Conservation (phyloP, 2,888 invertebrate species). For the Tetrapedia diversipes region DNA sequence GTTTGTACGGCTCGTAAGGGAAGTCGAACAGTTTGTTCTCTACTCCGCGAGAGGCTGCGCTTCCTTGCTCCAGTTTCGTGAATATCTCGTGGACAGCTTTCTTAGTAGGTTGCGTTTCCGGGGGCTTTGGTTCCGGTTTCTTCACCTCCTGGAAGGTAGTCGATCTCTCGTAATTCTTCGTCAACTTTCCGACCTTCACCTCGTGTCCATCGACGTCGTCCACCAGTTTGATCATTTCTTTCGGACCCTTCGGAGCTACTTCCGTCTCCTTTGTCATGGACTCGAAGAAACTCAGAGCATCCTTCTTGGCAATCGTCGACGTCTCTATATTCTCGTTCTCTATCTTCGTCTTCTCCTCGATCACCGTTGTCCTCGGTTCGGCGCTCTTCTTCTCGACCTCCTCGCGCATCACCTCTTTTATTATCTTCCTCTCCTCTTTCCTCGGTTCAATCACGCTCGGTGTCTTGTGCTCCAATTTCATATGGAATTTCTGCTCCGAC, state of each 20-base stretch:
- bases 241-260: slow-evolving; percentile 78
- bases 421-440: slow-evolving; percentile 55
- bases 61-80: slow-evolving; percentile 76
- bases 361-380: slow-evolving; percentile 47
- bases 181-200: slow-evolving; percentile 79
- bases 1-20: slow-evolving; percentile 79
- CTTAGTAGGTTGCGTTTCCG: slow-evolving; percentile 72
- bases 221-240: slow-evolving; percentile 80
- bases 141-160: slow-evolving; percentile 78
- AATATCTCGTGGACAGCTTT: slow-evolving; percentile 79
- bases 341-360: slow-evolving; percentile 67
- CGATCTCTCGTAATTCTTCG: slow-evolving; percentile 80
- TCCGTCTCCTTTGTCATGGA: slow-evolving; percentile 85
- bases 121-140: slow-evolving; percentile 67
- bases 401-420: slow-evolving; percentile 64
- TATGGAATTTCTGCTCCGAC: slow-evolving; percentile 81
- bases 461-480: slow-evolving; percentile 81
- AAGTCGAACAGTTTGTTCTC: slow-evolving; percentile 81
- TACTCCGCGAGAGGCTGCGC: slow-evolving; percentile 69
- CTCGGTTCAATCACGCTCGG: slow-evolving; percentile 73
- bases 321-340: slow-evolving; percentile 84
- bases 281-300: slow-evolving; percentile 88
- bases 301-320: slow-evolving; percentile 86
- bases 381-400: slow-evolving; percentile 49
- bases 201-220: slow-evolving; percentile 77